Evolutionary conservation across 2,113 vertebrate species (phyloP).

Genomic region (Clinocottus analis): DNA sequence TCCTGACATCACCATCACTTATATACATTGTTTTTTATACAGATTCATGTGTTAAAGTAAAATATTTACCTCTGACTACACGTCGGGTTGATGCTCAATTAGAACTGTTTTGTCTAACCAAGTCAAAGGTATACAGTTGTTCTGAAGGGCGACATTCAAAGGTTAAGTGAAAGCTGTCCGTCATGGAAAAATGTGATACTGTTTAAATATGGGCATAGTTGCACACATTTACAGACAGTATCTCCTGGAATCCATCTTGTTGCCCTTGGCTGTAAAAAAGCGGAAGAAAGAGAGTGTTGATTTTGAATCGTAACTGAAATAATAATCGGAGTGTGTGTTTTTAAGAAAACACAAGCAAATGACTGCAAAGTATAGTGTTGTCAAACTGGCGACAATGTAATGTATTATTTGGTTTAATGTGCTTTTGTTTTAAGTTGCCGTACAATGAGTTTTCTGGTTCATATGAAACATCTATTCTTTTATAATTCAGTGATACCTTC

Average conservation of each 20-base stretch:
- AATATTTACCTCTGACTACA: neutral
- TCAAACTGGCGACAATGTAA: neutral
- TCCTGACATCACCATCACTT: conserved; percentile 1
- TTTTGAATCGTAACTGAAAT: neutral
- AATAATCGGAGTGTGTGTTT: neutral
- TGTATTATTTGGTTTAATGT: neutral
- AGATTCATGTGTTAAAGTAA: neutral
- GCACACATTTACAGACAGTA: neutral
- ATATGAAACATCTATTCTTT: neutral
- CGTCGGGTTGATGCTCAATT: neutral
- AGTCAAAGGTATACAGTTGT: neutral
- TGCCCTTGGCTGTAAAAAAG: neutral
- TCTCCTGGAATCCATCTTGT: neutral
- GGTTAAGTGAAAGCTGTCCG: neutral
- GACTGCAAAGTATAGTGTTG: neutral
- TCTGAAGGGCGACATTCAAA: neutral
- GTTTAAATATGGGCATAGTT: neutral
- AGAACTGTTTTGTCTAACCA: neutral
- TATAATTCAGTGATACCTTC: neutral
- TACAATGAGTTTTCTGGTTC: neutral
- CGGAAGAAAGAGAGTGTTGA: neutral
- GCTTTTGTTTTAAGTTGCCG: neutral
- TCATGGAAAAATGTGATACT: neutral
- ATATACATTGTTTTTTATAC: neutral
- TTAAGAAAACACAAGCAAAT: neutral